Evolutionary conservation across 2,797 vertebrate species (phyloP).

Genomic region (Taeniopygia guttata): DNA sequence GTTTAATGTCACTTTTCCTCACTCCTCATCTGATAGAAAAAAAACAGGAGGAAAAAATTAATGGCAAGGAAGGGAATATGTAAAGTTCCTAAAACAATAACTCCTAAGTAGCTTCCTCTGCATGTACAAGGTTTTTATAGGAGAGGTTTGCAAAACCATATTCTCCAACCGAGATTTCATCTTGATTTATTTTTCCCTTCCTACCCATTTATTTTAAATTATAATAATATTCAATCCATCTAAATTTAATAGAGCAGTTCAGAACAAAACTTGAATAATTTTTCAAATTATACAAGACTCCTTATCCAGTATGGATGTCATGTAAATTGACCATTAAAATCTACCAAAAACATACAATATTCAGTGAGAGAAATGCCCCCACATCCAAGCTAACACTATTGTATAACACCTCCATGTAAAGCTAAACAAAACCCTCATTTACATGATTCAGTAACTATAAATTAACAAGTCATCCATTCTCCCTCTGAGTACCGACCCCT

Average conservation of each 20-base stretch:
- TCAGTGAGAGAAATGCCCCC: background rate
- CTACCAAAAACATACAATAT: background rate
- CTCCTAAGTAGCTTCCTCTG: background rate
- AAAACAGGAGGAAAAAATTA: background rate
- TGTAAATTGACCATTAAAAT: conserved; percentile 5
- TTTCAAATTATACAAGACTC: background rate
- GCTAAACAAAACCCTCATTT: background rate
- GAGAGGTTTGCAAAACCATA: background rate
- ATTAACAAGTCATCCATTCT: background rate
- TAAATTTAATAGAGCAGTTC: background rate
- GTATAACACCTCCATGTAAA: background rate
- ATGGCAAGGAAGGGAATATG: background rate
- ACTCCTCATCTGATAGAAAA: background rate
- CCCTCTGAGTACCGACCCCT: background rate
- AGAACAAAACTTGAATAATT: background rate
- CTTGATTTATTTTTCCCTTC: background rate
- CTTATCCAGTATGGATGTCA: background rate
- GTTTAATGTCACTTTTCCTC: background rate
- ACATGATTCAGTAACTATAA: background rate
- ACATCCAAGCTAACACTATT: background rate
- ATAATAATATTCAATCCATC: background rate
- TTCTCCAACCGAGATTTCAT: background rate
- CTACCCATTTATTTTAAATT: background rate
- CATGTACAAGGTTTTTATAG: background rate
- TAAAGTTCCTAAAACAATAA: background rate